Base-by-base conservation (phyloP, 2,888 invertebrate genomes). In the Hoplodrina ambigua region DNA sequence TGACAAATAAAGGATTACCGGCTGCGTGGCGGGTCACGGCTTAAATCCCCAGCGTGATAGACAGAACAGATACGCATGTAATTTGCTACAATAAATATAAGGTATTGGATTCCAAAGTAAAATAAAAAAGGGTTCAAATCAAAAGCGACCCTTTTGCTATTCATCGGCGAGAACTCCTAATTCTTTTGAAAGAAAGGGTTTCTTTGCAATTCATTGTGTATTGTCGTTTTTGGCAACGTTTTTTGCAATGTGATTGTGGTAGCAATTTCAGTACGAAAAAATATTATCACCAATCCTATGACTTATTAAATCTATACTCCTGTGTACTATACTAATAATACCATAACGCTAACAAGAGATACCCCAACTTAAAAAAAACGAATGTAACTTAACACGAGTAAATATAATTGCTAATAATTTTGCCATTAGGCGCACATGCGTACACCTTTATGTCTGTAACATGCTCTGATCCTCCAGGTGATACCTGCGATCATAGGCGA, bases 401-500 rank as follows among this genome's bases (percentile, higher is more conserved):
- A 37, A 37, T 8, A 37, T 37, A 37, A 8, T 8, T 8, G 37
- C 1, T 46, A 46, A 41, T 46, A 46, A 46, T 46, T 10, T 17
- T 0, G 17, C 17, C 46, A 1, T 17, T 17, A 41, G 13, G 46
- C 4, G 6, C 46, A 15, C 17, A 17, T 17, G 17, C 0, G 15
- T 17, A 17, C 46, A 46, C 3, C 11, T 41, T 1, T 41, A 37
- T 37, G 7, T 33, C 10, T 44, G 15, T 15, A 44, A 44, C 44
- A 5, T 44, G 44, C 17, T 33, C 17, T 71, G 19, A 4, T 6
- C 30, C 0, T 37, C 7, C 82, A 91, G 91, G 90, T 93, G 64
- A 92, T 93, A 33, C 93, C 92, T 19, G 82, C 89, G 0, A 88
- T 93, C 65, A 86, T 93, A 63, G 92, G 92, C 10, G 91, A 90